Conservation (phyloP, 92 coral and sea anemone species). For the Zoanthus solanderi region DNA sequence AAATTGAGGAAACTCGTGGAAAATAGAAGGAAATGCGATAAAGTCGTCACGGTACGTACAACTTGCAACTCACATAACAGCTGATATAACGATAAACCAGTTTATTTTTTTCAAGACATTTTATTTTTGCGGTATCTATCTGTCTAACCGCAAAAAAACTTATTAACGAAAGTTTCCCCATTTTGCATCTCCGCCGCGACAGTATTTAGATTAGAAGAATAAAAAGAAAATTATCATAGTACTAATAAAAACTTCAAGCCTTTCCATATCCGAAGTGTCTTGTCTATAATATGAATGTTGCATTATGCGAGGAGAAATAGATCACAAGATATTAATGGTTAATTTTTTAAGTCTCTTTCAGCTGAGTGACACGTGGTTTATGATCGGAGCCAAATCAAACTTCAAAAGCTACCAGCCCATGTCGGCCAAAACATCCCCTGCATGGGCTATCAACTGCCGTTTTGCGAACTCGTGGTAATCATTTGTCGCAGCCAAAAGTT, state of each 20-base stretch:
- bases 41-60: neutral
- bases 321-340: constrained; percentile 5
- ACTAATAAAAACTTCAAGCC: neutral
- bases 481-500: neutral
- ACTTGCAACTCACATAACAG: neutral
- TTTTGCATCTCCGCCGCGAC: neutral
- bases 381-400: neutral
- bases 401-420: constrained; percentile 7
- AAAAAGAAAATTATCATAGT: neutral
- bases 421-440: constrained; percentile 37
- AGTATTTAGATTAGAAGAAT: neutral
- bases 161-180: neutral
- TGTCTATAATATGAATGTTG: neutral
- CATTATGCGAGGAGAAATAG: neutral
- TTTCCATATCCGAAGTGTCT: neutral
- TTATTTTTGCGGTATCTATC: neutral
- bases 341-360: constrained; percentile 3
- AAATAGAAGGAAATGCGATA: neutral
- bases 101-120: neutral
- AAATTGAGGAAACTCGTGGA: neutral
- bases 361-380: constrained; percentile 26
- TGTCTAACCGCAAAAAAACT: neutral
- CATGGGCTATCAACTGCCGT: neutral
- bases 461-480: neutral
- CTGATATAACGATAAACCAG: neutral